Conservation (phyloP, 37 sponge, comb jelly and placozoan genomes). For the Dysidea cf. avara region DNA sequence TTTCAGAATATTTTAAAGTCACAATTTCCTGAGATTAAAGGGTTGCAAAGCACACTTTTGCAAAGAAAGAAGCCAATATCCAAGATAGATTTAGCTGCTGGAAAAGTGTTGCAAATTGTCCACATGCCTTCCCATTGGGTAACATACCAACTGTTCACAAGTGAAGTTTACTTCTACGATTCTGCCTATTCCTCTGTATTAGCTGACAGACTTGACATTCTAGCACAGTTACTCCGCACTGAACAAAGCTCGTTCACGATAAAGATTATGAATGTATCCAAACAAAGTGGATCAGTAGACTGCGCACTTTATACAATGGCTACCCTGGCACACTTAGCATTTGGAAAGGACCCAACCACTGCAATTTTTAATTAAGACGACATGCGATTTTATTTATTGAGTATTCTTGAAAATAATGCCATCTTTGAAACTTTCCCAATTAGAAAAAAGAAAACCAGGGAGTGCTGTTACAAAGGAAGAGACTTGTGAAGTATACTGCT, state of each 20-base stretch:
- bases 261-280: slow-evolving; percentile 36
- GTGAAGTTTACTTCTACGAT: slow-evolving; percentile 10
- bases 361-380: slow-evolving; percentile 10
- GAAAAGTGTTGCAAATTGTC: slow-evolving; percentile 30
- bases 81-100: neutral
- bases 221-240: slow-evolving; percentile 23
- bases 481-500: slow-evolving; percentile 23
- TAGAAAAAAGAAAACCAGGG: slow-evolving; percentile 29
- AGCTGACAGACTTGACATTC: slow-evolving; percentile 9
- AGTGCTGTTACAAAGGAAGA: slow-evolving; percentile 5
- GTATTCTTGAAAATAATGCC: slow-evolving; percentile 1
- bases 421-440: slow-evolving; percentile 16
- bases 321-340: slow-evolving; percentile 11
- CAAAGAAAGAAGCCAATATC: slow-evolving; percentile 8
- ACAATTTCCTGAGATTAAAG: neutral
- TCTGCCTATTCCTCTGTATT: slow-evolving; percentile 11
- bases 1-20: too few relatives aligned
- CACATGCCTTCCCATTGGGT: slow-evolving; percentile 36
- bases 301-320: slow-evolving; percentile 34
- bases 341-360: slow-evolving; percentile 14
- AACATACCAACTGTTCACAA: neutral
- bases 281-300: slow-evolving; percentile 28
- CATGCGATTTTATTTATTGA: slow-evolving; percentile 3
- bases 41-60: slow-evolving; percentile 36
- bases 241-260: neutral